A percentile compares a stretch with the other conserved stretches of the same genome.
Evolutionary conservation across 1,140 invertebrate species (phyloP).

Genomic region (Trachymyrmex cornetzi): DNA sequence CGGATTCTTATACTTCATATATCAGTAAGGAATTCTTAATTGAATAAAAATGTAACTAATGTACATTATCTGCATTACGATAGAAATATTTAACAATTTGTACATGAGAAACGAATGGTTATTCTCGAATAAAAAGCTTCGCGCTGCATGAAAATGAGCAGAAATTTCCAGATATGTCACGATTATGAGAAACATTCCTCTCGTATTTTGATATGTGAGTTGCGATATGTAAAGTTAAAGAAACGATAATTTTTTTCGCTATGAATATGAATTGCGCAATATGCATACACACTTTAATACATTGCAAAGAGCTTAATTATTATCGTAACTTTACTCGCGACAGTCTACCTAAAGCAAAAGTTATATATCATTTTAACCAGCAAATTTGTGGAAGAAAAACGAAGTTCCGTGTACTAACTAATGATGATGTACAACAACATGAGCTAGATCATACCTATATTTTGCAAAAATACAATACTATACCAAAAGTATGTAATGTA

Average conservation of each 20-base stretch:
- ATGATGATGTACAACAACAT: slow-evolving; percentile 58
- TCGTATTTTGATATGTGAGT: slow-evolving; percentile 25
- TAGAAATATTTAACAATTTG: slow-evolving; percentile 26
- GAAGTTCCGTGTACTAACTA: slow-evolving; percentile 55
- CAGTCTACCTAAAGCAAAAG: slow-evolving; percentile 29
- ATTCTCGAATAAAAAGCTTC: slow-evolving; percentile 16
- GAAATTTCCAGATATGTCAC: slow-evolving; percentile 40
- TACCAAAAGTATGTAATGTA: slow-evolving; percentile 31
- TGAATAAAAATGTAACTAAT: slow-evolving; percentile 24
- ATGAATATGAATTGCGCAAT: slow-evolving; percentile 46
- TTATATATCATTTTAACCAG: slow-evolving; percentile 44
- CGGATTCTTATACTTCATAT: neutral
- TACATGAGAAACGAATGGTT: neutral
- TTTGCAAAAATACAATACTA: slow-evolving; percentile 20
- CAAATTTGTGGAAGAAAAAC: slow-evolving; percentile 45
- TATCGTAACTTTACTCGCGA: slow-evolving; percentile 48
- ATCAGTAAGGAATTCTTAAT: slow-evolving; percentile 20
- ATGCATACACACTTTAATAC: slow-evolving; percentile 16
- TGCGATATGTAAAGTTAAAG: slow-evolving; percentile 58
- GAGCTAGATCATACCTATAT: neutral
- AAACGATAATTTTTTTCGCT: slow-evolving; percentile 40
- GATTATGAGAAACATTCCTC: slow-evolving; percentile 48
- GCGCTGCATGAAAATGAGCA: slow-evolving; percentile 1
- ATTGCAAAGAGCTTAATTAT: slow-evolving; percentile 41
- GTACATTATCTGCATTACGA: slow-evolving; percentile 10